These are phyloP conservation scores for Xyrauchen texanus DNA, from an alignment of 2,113 vertebrate species.

Conservation along the genomic window DNA sequence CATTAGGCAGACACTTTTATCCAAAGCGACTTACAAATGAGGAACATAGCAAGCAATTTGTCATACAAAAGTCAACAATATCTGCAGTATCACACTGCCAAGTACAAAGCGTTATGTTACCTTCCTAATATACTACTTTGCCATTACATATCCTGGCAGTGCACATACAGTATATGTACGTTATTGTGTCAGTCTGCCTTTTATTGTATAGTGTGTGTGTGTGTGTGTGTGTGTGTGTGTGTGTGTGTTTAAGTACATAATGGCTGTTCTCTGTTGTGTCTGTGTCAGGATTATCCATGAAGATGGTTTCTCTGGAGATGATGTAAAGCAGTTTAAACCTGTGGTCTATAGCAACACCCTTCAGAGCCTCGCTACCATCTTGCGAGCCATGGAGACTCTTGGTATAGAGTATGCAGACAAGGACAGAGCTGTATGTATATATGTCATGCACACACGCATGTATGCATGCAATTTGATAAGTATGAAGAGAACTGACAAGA, in stretches of 20 bases:
- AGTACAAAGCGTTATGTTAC: no score
- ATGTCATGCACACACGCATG: background rate
- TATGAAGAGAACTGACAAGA: background rate
- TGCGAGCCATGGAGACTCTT: constrained; percentile 96
- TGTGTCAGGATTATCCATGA: constrained; percentile 94
- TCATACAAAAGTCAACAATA: no score
- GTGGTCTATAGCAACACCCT: constrained; percentile 99
- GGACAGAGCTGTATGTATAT: constrained; percentile 85
- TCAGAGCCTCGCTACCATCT: constrained; percentile 94
- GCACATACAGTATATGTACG: background rate
- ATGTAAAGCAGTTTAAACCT: constrained; percentile 98
- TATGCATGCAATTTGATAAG: background rate
- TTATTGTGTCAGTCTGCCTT: background rate
- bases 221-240: no score
- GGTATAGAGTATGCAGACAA: constrained; percentile 94
- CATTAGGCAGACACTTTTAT: no score
- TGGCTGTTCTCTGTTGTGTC: constrained; percentile 9
- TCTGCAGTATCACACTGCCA: no score
- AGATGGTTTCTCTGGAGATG: constrained; percentile 97
- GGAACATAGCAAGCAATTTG: no score
- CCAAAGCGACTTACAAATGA: no score
- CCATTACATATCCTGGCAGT: background rate
- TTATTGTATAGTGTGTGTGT: background rate
- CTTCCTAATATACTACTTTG: background rate
- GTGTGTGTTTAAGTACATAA: constrained; percentile 9